Conservation (phyloP, 2,888 invertebrate genomes). For the Strigamia maritima region DNA sequence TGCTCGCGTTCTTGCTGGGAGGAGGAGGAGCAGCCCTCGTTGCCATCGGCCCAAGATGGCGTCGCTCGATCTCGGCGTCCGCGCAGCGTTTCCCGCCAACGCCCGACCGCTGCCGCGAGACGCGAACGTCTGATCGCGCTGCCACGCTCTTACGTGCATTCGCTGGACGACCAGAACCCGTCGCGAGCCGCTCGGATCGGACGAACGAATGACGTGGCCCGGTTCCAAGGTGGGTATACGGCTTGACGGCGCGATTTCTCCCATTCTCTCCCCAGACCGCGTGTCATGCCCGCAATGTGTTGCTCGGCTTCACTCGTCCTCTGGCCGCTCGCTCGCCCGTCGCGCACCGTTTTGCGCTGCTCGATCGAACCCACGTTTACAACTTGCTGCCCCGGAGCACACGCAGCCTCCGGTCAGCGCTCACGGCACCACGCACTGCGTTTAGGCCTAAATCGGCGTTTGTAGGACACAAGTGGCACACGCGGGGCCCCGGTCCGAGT, state of each 20-base stretch:
- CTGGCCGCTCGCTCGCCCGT: neutral
- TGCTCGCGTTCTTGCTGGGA: slow-evolving; percentile 37
- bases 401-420: neutral
- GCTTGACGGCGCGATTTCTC: neutral
- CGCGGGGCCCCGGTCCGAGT: too few relatives aligned
- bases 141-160: neutral
- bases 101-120: neutral
- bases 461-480: too few relatives aligned
- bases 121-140: too few relatives aligned
- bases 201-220: too few relatives aligned
- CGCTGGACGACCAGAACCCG: too few relatives aligned
- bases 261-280: neutral
- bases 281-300: neutral
- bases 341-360: slow-evolving; percentile 18
- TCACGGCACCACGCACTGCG: neutral
- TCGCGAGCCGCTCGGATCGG: neutral
- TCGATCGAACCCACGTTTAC: neutral
- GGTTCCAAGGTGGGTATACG: too few relatives aligned
- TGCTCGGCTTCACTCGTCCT: too few relatives aligned
- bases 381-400: slow-evolving; percentile 6
- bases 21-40: neutral
- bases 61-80: neutral
- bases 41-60: slow-evolving; percentile 39
- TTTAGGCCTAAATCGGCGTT: neutral
- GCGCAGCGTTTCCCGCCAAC: neutral